These are phyloP conservation scores for Meganola albula DNA, from an alignment of 2,888 invertebrate species.

Conservation along the genomic window DNA sequence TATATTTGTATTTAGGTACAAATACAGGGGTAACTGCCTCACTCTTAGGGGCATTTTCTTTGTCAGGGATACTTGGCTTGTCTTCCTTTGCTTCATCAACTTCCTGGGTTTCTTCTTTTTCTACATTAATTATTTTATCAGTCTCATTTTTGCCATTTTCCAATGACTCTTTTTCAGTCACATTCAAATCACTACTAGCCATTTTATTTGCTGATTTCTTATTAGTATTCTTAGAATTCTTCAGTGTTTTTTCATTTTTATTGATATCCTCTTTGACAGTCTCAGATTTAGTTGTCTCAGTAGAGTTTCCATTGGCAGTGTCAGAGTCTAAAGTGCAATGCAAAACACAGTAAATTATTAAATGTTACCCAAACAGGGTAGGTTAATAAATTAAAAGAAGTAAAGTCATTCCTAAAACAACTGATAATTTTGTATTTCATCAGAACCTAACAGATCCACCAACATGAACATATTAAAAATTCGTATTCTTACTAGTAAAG, in stretches of 20 bases:
- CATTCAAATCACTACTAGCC: constrained; percentile 43
- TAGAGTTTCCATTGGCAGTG: constrained; percentile 61
- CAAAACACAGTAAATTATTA: constrained; percentile 6
- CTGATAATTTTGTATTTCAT: no score
- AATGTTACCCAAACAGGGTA: no score
- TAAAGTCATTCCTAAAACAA: no score
- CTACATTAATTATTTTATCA: constrained; percentile 64
- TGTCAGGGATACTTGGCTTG: constrained; percentile 15
- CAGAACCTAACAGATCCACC: no score
- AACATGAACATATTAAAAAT: no score
- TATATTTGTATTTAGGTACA: constrained; percentile 67
- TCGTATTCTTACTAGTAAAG: no score
- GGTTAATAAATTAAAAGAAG: no score
- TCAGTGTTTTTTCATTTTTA: constrained; percentile 64
- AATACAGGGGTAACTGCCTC: constrained; percentile 29
- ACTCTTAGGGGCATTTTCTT: constrained; percentile 31
- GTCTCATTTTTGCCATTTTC: constrained; percentile 73
- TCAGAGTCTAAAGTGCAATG: constrained; percentile 62
- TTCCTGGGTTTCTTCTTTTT: constrained; percentile 35
- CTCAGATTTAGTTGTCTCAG: constrained; percentile 49
- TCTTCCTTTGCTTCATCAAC: no score
- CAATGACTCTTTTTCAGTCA: constrained; percentile 51
- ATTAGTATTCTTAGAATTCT: constrained; percentile 53
- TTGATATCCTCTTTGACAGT: constrained; percentile 60
- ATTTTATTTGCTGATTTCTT: constrained; percentile 55